phyloP scores from a whole-genome alignment of 1,140 invertebrate species.

The Periplaneta americana region DNA sequence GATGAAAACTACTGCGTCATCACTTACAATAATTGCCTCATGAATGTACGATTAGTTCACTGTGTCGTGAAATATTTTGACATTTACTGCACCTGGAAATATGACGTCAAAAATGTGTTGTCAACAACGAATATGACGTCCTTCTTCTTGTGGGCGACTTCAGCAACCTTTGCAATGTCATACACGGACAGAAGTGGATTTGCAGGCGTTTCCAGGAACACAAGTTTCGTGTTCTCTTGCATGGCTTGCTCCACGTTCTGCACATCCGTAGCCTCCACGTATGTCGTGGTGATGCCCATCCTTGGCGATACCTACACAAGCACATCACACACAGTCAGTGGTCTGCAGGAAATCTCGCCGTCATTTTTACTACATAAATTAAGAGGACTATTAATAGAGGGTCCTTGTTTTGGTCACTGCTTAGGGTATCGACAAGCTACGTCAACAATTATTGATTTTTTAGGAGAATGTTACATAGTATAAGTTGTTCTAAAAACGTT shows the following conservation, averaged over 20 bases:
- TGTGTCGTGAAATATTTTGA: too few species aligned
- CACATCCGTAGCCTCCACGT: conserved; percentile 50
- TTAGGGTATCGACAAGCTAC: too few species aligned
- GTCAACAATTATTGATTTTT: too few species aligned
- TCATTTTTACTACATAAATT: too few species aligned
- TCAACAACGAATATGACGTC: conserved; percentile 55
- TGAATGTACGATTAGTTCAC: too few species aligned
- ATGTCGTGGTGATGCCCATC: conserved; percentile 43
- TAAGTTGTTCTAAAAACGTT: too few species aligned
- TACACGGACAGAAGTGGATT: conserved; percentile 64
- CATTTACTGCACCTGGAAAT: conserved; percentile 59
- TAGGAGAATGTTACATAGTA: too few species aligned
- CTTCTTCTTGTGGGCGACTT: conserved; percentile 39
- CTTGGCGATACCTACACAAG: conserved; percentile 21
- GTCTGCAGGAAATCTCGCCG: too few species aligned
- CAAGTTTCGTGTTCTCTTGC: conserved; percentile 48
- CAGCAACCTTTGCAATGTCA: conserved; percentile 51
- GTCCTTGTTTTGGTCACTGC: too few species aligned
- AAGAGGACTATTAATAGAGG: too few species aligned
- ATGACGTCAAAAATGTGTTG: conserved; percentile 63
- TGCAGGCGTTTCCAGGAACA: conserved; percentile 66
- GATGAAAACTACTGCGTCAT: too few species aligned
- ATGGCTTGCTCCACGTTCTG: conserved; percentile 41
- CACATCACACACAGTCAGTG: neutral
- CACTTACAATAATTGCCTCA: too few species aligned